Evolutionary conservation across 23 tunicate species (phyloP).

Genomic region (Phallusia fumigata): DNA sequence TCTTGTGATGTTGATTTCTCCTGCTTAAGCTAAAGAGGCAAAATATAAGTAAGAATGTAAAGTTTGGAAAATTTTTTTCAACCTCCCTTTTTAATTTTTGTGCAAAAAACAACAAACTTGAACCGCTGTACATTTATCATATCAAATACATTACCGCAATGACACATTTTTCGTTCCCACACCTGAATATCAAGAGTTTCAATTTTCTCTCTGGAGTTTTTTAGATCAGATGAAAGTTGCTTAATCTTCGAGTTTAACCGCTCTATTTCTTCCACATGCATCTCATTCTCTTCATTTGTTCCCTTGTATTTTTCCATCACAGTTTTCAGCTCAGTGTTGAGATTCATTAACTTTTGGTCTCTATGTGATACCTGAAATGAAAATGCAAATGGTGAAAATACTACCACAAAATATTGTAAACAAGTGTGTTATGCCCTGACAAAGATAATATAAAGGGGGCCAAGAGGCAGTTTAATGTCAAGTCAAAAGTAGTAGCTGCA

Average conservation of each 20-base stretch:
- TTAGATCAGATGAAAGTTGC: slow-evolving; percentile 38
- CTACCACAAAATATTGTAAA: too few species aligned
- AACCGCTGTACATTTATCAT: too few species aligned
- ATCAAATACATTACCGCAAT: too few species aligned
- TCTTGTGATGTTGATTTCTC: slow-evolving; percentile 50
- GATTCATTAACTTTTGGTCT: slow-evolving; percentile 66
- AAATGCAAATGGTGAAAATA: too few species aligned
- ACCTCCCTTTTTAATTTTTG: too few species aligned
- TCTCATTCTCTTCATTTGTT: slow-evolving; percentile 68
- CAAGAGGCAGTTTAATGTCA: too few species aligned
- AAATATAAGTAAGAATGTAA: background rate
- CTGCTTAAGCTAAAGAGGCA: slow-evolving; percentile 36
- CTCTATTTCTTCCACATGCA: slow-evolving; percentile 68
- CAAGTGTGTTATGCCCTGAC: too few species aligned
- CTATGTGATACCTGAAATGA: slow-evolving; percentile 46
- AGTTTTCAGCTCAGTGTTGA: slow-evolving; percentile 65
- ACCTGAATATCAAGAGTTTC: slow-evolving; percentile 41
- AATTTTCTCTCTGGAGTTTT: slow-evolving; percentile 44
- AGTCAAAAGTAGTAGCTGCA: too few species aligned
- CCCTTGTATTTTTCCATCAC: slow-evolving; percentile 68
- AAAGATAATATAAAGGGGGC: too few species aligned
- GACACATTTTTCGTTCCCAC: background rate
- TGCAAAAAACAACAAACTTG: too few species aligned
- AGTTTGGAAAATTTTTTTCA: too few species aligned
- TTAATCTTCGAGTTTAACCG: slow-evolving; percentile 46